Base-by-base conservation (phyloP, 2,888 invertebrate species). In the Microchrysa polita region DNA sequence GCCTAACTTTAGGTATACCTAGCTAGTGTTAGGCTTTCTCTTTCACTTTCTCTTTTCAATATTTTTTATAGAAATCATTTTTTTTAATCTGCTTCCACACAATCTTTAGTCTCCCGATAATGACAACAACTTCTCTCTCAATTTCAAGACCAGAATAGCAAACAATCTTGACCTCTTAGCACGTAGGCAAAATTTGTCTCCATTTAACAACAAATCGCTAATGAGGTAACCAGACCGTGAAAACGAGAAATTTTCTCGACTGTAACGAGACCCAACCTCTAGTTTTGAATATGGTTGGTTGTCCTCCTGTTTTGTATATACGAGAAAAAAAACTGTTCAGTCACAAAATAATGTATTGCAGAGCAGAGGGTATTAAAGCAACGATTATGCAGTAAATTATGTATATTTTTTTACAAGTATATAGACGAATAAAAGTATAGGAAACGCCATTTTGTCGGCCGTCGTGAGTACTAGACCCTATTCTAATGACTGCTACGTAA, bases 401-500 rank as follows among this genome's bases (percentile, higher is more conserved):
- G n/a, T n/a, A n/a, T 48, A 18, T 65, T 12, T 16, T 60, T 48
- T n/a, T 48, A 7, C 12, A 4, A n/a, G 5, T 48, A n/a, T n/a
- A 48, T 4, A 48, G 12, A 48, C 48, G 16, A 48, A 48, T n/a
- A 12, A 48, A 48, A 48, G 16, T 48, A 48, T 12, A 48, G 23
- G 23, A 23, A 23, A 57, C 20, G 23, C 23, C 27, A 14, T 23
- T 59, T 10, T 23, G 27, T n/a, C 59, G 27, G 27, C 27, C 27
- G n/a, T n/a, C n/a, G 2, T 23, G 59, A 1, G n/a, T 27, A 18
- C 20, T 18, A 22, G 20, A 12, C n/a, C 16, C 34, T n/a, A n/a
- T n/a, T 12, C 59, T 73, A 75, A 75, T 75, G 75, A 61, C 59
- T 65, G 63, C 71, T 75, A 73, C 73, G 73, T 57, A 34, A 7